Conservation (phyloP, 1,140 invertebrate species). For the Scaptodrosophila lebanonensis region DNA sequence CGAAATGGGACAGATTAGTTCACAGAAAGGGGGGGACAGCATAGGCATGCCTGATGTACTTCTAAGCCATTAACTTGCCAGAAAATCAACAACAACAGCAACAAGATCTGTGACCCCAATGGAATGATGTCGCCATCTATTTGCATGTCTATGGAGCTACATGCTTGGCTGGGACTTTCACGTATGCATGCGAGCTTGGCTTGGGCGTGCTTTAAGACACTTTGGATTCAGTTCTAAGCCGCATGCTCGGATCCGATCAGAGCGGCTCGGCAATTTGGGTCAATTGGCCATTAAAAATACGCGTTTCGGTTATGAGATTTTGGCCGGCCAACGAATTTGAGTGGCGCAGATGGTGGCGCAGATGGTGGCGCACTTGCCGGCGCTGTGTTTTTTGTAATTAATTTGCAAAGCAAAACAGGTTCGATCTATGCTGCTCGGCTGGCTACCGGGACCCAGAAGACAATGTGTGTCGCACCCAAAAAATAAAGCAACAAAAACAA, state of each 20-base stretch:
- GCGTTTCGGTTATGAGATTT: constrained; percentile 51
- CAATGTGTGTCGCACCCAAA: constrained; percentile 59
- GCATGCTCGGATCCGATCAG: too few relatives aligned
- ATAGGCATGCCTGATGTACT: too few relatives aligned
- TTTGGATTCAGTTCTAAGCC: constrained; percentile 6
- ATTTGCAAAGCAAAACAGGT: constrained; percentile 68
- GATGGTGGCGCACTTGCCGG: constrained; percentile 5
- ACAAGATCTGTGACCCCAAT: too few relatives aligned
- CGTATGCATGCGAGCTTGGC: too few relatives aligned
- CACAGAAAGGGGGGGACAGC: too few relatives aligned
- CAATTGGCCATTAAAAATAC: constrained; percentile 58
- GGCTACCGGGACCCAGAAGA: constrained; percentile 5
- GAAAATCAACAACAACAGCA: too few relatives aligned
- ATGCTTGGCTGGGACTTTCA: constrained; percentile 4
- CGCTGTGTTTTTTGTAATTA: constrained; percentile 2
- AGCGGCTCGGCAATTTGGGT: constrained; percentile 45
- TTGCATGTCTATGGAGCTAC: too few relatives aligned
- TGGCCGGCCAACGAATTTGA: constrained; percentile 7
- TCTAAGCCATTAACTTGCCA: too few relatives aligned
- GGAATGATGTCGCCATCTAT: too few relatives aligned
- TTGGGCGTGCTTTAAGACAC: too few relatives aligned
- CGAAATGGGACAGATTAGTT: too few relatives aligned
- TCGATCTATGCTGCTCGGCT: constrained; percentile 48
- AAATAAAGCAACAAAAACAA: neutral
- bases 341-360: neutral